Base-by-base conservation (phyloP, 2,797 vertebrate genomes). In the Sebastes flavidus region DNA sequence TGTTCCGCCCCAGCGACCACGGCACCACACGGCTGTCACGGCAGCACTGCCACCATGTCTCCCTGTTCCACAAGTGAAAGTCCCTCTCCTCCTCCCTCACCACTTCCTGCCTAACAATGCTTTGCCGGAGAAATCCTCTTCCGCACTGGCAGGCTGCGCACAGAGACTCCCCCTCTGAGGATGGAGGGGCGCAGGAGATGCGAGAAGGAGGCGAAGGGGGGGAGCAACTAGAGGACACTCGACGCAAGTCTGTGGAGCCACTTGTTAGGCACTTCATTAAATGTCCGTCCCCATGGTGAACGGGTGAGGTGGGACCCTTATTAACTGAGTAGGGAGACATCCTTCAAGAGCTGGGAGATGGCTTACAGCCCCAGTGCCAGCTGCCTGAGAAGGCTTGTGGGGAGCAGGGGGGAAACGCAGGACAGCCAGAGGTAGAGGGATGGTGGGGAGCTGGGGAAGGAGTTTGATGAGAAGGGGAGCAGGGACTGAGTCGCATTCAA, bases 211-310 rank as follows among this genome's bases (percentile, higher is more conserved):
- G 95, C 93, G 95, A 95, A 95, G 95, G 90, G 93, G 94, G 94
- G 96, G 96, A 66, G 82, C 74, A 79, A 82, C 82, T 79, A 60
- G 84, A 90, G 86, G 87, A 87, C 87, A 88, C 84, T 89, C 79
- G 77, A 82, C 77, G 52, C 42, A 85, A 88, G 96, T 96, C 96
- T 96, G 96, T 94, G 93, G 94, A 92, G 95, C 94, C 80, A 96
- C 96, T 97, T 97, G 90, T 97, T 95, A 97, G 97, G 96, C 96
- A 98, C 97, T 98, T 98, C 98, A 99, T 99, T 99, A 98, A 98
- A 97, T 96, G 95, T 95, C 95, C 94, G 93, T 96, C 96, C 96
- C 96, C 94, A 94, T 92, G 96, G 97, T 97, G 97, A 94, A 87
- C 76, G 52, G 88, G 89, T 88, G 96, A 97, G 97, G 96, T 95